phyloP scores from a whole-genome alignment of 2,113 vertebrate genomes.

The Rhodinocichla rosea region DNA sequence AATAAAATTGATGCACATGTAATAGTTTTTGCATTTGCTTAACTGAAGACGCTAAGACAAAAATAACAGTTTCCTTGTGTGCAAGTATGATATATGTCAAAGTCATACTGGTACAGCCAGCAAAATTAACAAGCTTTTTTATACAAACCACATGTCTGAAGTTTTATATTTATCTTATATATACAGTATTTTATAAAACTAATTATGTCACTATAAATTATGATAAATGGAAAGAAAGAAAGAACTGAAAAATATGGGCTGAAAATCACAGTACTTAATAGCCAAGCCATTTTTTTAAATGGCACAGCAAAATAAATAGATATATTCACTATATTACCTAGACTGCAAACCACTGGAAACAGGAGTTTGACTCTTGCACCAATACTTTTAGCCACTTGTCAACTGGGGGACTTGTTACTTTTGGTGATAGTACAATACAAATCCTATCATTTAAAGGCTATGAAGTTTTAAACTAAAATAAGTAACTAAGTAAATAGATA shows the following conservation, averaged over 20 bases:
- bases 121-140: neutral
- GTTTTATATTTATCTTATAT: neutral
- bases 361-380: neutral
- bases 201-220: neutral
- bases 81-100: neutral
- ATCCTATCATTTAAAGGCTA: neutral
- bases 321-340: neutral
- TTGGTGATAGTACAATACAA: neutral
- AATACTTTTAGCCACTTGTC: neutral
- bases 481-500: neutral
- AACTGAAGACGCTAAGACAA: neutral
- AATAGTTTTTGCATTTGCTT: conserved; percentile 3
- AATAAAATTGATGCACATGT: neutral
- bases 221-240: neutral
- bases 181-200: neutral
- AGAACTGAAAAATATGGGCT: neutral
- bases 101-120: neutral
- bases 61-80: neutral
- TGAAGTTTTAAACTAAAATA: neutral
- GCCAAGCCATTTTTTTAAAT: neutral
- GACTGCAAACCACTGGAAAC: neutral
- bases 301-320: neutral
- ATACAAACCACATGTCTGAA: neutral
- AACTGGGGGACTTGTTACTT: neutral
- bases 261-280: neutral